Conservation (phyloP, 1,140 invertebrate species). For the Zelostemma sp. region DNA sequence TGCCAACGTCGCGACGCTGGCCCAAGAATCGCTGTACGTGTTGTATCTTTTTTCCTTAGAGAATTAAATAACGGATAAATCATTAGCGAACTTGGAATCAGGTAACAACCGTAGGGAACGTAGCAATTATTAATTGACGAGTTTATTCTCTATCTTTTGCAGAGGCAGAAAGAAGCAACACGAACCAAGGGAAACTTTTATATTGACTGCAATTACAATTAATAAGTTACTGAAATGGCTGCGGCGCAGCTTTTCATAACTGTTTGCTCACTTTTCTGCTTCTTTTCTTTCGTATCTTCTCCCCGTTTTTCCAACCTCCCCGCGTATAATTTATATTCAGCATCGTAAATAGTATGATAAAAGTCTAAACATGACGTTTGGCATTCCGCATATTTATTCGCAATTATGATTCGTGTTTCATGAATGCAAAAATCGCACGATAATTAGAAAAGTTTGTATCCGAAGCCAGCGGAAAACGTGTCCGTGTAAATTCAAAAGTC, state of each 20-base stretch:
- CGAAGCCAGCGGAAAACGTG: neutral
- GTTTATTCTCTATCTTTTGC: slow-evolving; percentile 51
- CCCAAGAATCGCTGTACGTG: slow-evolving; percentile 29
- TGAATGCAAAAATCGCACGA: neutral
- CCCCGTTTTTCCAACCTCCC: slow-evolving; percentile 9
- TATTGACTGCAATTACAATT: slow-evolving; percentile 58
- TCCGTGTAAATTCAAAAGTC: neutral
- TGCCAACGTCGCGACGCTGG: neutral
- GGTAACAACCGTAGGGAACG: slow-evolving; percentile 46
- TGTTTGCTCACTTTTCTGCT: slow-evolving; percentile 32
- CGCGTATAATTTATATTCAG: neutral
- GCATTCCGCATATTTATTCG: neutral
- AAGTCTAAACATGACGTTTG: neutral
- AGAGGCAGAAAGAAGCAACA: slow-evolving; percentile 28
- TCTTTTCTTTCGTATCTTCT: slow-evolving; percentile 18
- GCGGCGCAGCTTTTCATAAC: slow-evolving; percentile 10
- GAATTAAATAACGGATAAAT: slow-evolving; percentile 55
- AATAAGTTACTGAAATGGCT: slow-evolving; percentile 53
- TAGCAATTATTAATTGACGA: slow-evolving; percentile 62
- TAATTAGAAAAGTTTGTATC: neutral
- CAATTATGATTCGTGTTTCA: neutral
- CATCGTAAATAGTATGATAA: neutral
- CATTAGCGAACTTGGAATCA: slow-evolving; percentile 30
- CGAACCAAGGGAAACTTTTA: slow-evolving; percentile 53
- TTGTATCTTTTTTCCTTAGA: slow-evolving; percentile 31